Conservation (phyloP, 2,888 invertebrate genomes). For the Ophioninae sp. region DNA sequence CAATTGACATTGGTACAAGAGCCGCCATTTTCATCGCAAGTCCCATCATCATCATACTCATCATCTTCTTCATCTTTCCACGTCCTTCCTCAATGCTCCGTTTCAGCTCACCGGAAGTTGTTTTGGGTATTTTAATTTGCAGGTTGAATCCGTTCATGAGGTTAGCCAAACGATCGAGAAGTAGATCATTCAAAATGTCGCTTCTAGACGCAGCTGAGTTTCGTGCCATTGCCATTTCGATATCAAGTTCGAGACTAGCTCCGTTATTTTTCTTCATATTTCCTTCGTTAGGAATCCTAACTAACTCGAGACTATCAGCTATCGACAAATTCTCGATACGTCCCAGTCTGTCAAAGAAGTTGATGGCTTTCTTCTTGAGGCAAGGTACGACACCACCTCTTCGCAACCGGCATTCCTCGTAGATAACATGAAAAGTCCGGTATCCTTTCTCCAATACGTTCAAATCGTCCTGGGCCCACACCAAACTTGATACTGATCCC, state of each 20-base stretch:
- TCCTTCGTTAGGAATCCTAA: slow-evolving; percentile 82
- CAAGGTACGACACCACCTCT: slow-evolving; percentile 88
- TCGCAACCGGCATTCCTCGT: slow-evolving; percentile 89
- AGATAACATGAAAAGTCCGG: slow-evolving; percentile 86
- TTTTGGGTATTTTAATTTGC: slow-evolving; percentile 89
- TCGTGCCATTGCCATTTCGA: slow-evolving; percentile 87
- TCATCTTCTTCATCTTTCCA: slow-evolving; percentile 94
- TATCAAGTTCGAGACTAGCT: slow-evolving; percentile 79
- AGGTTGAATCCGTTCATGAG: slow-evolving; percentile 89
- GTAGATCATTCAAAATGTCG: slow-evolving; percentile 85
- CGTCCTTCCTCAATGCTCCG: slow-evolving; percentile 90
- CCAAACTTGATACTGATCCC: slow-evolving; percentile 53
- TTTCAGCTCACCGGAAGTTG: slow-evolving; percentile 86
- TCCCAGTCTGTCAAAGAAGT: slow-evolving; percentile 89
- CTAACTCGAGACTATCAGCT: slow-evolving; percentile 86
- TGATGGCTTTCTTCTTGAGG: slow-evolving; percentile 90
- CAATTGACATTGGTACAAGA: slow-evolving; percentile 90
- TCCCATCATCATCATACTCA: slow-evolving; percentile 96
- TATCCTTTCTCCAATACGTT: slow-evolving; percentile 83
- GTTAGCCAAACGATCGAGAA: slow-evolving; percentile 87
- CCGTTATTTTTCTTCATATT: slow-evolving; percentile 79
- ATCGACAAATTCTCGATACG: slow-evolving; percentile 86
- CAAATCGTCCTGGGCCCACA: slow-evolving; percentile 75
- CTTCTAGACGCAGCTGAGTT: slow-evolving; percentile 85
- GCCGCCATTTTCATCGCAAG: slow-evolving; percentile 92